Conservation (phyloP, 2,797 vertebrate genomes). For the Lithobates sylvaticus region DNA sequence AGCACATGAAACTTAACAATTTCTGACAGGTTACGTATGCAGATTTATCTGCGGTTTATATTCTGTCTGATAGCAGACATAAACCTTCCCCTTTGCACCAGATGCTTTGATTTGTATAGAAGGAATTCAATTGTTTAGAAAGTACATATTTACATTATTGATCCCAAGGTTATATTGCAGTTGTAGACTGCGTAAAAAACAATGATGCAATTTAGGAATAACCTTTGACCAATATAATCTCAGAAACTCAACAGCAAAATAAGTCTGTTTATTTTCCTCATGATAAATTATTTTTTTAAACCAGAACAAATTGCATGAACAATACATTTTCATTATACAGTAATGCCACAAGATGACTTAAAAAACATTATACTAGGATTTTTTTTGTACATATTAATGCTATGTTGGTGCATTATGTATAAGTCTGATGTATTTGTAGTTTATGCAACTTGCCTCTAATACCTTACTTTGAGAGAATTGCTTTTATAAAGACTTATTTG, state of each 20-base stretch:
- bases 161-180: slow-evolving; percentile 1
- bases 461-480: too few species aligned
- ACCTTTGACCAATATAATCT: slow-evolving; percentile 26
- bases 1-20: not conserved
- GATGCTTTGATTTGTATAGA: slow-evolving; percentile 17
- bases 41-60: slow-evolving; percentile 34
- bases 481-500: too few species aligned
- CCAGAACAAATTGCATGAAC: slow-evolving; percentile 16
- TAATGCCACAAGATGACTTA: slow-evolving; percentile 57
- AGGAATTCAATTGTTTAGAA: not conserved
- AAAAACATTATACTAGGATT: slow-evolving; percentile 54
- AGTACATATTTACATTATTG: slow-evolving; percentile 14
- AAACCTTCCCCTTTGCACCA: not conserved
- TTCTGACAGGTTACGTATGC: not conserved
- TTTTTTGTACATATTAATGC: slow-evolving; percentile 26
- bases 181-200: not conserved
- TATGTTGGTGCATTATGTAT: slow-evolving; percentile 60
- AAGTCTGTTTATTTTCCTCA: not conserved
- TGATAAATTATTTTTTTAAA: not conserved
- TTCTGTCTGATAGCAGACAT: slow-evolving; percentile 14
- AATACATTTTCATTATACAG: slow-evolving; percentile 17
- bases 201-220: slow-evolving; percentile 15
- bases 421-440: too few species aligned
- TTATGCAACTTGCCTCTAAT: too few species aligned
- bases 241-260: slow-evolving; percentile 22